phyloP scores from a whole-genome alignment of 2,888 invertebrate genomes.

The Caenorhabditis sinica region DNA sequence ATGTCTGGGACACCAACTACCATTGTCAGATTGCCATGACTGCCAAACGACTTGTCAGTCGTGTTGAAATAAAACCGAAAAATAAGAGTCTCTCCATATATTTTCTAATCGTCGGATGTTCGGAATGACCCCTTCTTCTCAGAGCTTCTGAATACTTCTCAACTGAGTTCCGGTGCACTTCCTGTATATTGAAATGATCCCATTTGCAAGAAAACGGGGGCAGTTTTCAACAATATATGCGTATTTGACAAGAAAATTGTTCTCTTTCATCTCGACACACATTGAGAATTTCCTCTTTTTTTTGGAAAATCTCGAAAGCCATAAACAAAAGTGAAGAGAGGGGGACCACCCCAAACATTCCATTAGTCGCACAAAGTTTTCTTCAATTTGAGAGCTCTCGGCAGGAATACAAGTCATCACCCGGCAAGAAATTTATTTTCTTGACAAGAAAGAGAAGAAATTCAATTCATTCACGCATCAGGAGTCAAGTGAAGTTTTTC shows the following conservation, averaged over 20 bases:
- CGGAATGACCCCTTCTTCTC: slow-evolving; percentile 38
- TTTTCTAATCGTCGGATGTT: slow-evolving; percentile 62
- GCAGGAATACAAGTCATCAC: slow-evolving; percentile 14
- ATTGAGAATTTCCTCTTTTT: background rate
- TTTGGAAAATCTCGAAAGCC: slow-evolving; percentile 2
- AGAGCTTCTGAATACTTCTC: slow-evolving; percentile 9
- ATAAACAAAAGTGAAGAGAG: slow-evolving; percentile 16
- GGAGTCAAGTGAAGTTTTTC: slow-evolving; percentile 37
- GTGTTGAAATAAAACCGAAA: background rate
- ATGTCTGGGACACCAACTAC: too few relatives aligned
- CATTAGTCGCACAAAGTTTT: slow-evolving; percentile 16
- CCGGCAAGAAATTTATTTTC: slow-evolving; percentile 43
- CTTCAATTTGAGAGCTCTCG: slow-evolving; percentile 43
- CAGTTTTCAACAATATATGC: slow-evolving; percentile 44
- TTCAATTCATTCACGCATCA: slow-evolving; percentile 66
- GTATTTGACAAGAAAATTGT: slow-evolving; percentile 60
- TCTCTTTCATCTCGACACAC: background rate
- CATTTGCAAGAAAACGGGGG: background rate
- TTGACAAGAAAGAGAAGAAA: slow-evolving; percentile 62
- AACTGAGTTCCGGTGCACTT: slow-evolving; percentile 50
- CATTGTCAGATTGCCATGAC: too few relatives aligned
- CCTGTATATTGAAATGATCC: slow-evolving; percentile 50
- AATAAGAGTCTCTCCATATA: background rate
- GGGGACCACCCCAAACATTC: background rate
- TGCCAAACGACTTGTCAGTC: slow-evolving; percentile 3